Conservation (phyloP, 2,113 vertebrate genomes). For the Lathamus discolor region DNA sequence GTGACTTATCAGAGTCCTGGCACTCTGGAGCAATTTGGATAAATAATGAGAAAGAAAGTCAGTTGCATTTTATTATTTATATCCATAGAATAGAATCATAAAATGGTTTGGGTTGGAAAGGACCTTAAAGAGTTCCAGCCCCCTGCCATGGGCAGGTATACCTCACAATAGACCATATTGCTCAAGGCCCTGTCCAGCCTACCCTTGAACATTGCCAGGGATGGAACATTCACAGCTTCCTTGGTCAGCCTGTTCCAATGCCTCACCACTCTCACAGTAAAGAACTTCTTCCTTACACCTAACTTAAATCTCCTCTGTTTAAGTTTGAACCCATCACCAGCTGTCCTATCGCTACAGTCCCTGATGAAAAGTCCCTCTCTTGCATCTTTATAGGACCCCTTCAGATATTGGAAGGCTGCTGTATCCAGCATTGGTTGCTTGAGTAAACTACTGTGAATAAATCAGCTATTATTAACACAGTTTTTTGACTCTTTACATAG, state of each 20-base stretch:
- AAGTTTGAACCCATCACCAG: not conserved
- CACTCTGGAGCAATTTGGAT: not conserved
- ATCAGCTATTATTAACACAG: not conserved
- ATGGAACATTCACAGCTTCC: not conserved
- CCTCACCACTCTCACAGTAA: not conserved
- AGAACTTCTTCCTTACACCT: not conserved
- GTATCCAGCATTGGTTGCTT: not conserved
- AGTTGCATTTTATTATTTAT: not conserved
- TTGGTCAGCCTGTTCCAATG: not conserved
- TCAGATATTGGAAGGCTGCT: not conserved
- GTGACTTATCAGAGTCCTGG: fast-evolving
- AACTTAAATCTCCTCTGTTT: not conserved
- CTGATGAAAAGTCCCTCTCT: not conserved
- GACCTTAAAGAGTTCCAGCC: not conserved
- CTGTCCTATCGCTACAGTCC: not conserved
- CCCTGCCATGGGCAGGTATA: not conserved
- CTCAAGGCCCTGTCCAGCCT: not conserved
- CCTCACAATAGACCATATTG: not conserved
- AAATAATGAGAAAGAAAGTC: not conserved
- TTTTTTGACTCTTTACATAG: not conserved
- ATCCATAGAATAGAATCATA: not conserved
- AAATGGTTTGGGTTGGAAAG: not conserved
- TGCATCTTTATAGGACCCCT: not conserved
- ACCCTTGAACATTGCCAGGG: not conserved
- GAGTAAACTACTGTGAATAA: not conserved